Evolutionary conservation across 37 sponge, comb jelly and placozoan species (phyloP).

Genomic region (Chondrilla cf. caribensis): DNA sequence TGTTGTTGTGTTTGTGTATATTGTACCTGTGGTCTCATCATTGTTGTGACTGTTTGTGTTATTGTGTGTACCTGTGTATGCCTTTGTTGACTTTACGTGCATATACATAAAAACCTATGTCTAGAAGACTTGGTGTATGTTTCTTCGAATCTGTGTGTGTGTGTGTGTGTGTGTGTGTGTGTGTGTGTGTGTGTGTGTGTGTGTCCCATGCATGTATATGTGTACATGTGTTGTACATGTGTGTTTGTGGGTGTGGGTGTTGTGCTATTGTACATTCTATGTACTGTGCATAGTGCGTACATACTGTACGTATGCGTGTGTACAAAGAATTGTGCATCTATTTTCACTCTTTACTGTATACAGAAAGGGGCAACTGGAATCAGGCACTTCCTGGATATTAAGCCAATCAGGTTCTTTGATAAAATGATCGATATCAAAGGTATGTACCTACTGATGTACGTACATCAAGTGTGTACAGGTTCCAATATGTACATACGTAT

Average conservation of each 20-base stretch:
- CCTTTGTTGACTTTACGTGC: too few species aligned
- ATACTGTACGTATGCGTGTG: too few species aligned
- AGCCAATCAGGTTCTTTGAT: slow-evolving; percentile 92
- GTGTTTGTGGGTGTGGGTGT: too few species aligned
- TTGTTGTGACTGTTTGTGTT: not conserved
- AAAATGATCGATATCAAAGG: slow-evolving; percentile 82
- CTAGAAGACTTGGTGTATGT: not conserved
- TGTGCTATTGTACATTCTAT: too few species aligned
- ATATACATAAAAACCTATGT: too few species aligned
- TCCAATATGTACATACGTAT: too few species aligned
- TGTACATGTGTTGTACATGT: too few species aligned
- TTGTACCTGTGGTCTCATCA: not conserved
- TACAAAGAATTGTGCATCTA: too few species aligned
- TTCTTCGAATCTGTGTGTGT: not conserved
- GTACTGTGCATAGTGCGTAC: too few species aligned
- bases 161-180: slow-evolving; percentile 3
- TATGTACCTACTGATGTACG: not conserved
- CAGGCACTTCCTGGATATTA: slow-evolving; percentile 72
- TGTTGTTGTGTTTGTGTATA: not conserved
- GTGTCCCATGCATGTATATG: not conserved
- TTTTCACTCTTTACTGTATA: too few species aligned
- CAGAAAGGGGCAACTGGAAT: slow-evolving; percentile 76
- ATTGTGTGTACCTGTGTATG: not conserved
- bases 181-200: slow-evolving; percentile 4
- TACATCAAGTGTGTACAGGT: too few species aligned